phyloP scores from a whole-genome alignment of 2,888 invertebrate genomes.

The Pammene aurita region DNA sequence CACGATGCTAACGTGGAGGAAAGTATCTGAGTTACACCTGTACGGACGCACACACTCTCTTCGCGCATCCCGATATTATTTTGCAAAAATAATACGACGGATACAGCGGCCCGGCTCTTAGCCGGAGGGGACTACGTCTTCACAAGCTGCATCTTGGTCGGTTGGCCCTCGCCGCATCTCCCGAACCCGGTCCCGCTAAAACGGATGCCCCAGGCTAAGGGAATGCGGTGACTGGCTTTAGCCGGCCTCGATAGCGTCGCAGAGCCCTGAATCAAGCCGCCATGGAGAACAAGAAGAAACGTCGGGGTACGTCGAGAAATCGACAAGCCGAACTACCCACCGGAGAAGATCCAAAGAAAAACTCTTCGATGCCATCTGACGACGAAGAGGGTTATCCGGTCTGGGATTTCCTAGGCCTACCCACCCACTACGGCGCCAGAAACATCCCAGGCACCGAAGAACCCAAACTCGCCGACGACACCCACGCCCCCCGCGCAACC shows the following conservation, averaged over 20 bases:
- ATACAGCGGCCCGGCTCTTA: background rate
- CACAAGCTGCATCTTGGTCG: background rate
- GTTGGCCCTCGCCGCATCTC: background rate
- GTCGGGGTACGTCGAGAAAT: background rate
- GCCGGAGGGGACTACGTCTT: background rate
- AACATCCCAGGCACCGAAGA: too few relatives aligned
- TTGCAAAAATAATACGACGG: background rate
- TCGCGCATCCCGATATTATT: too few relatives aligned
- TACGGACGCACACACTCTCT: too few relatives aligned
- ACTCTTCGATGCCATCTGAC: background rate
- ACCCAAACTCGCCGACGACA: too few relatives aligned
- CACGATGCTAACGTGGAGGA: too few relatives aligned
- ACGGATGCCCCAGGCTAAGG: background rate
- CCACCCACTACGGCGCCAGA: too few relatives aligned
- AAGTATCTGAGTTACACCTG: too few relatives aligned
- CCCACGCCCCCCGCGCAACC: too few relatives aligned
- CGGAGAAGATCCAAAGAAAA: background rate
- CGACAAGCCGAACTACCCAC: background rate
- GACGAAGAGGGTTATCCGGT: background rate
- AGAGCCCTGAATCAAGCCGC: background rate
- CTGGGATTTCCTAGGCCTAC: too few relatives aligned
- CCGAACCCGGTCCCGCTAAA: slow-evolving; percentile 2
- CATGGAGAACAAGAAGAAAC: background rate
- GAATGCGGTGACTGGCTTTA: background rate
- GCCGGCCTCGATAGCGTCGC: background rate